These are phyloP conservation scores for Danio tinwini DNA, from an alignment of 2,797 vertebrate genomes.

Conservation along the genomic window DNA sequence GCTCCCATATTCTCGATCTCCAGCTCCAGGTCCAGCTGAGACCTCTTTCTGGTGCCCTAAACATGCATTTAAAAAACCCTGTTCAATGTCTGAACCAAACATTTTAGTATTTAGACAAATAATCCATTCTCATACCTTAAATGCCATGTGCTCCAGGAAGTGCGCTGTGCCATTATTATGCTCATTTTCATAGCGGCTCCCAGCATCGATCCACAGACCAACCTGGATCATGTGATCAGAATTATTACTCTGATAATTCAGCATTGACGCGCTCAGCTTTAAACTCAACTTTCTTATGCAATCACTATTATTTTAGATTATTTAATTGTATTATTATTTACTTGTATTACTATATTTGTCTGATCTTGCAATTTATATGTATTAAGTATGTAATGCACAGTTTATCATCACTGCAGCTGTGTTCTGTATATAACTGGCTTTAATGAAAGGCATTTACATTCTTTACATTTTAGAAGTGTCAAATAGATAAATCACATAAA, in stretches of 20 bases:
- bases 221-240: slow-evolving; percentile 76
- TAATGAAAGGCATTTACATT: no score
- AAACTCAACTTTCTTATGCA: no score
- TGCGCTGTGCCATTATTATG: slow-evolving; percentile 98
- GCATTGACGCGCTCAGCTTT: no score
- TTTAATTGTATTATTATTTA: no score
- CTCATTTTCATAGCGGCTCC: slow-evolving; percentile 96
- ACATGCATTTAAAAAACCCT: neutral
- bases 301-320: no score
- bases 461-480: no score
- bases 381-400: neutral
- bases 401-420: neutral
- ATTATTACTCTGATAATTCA: neutral
- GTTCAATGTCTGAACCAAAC: neutral
- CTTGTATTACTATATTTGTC: neutral
- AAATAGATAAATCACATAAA: no score
- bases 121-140: slow-evolving; percentile 82
- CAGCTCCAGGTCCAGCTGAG: slow-evolving; percentile 94
- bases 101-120: neutral
- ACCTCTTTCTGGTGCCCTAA: slow-evolving; percentile 95
- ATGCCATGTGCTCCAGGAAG: slow-evolving; percentile 98
- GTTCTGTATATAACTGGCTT: no score
- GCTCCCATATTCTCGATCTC: slow-evolving; percentile 99
- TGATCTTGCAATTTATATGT: neutral
- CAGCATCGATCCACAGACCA: slow-evolving; percentile 97